These are phyloP conservation scores for Morpho deidamia DNA, from an alignment of 2,888 invertebrate genomes.

Conservation along the genomic window DNA sequence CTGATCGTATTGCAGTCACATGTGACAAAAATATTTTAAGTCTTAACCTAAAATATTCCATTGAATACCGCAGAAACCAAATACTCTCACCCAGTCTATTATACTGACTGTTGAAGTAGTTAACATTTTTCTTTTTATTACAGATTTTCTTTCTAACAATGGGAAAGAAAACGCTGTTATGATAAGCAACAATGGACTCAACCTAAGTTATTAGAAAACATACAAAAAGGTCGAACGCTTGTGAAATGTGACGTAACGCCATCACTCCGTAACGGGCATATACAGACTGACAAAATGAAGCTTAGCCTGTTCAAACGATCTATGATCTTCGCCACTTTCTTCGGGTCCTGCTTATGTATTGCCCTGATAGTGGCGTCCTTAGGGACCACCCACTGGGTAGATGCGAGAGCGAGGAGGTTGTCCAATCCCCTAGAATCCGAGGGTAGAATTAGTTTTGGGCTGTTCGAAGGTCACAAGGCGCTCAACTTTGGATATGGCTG, in stretches of 20 bases:
- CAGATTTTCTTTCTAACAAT: slow-evolving; percentile 48
- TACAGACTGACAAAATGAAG: slow-evolving; percentile 53
- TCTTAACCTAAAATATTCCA: too few species aligned
- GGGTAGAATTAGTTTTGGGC: slow-evolving; percentile 89
- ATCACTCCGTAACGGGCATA: slow-evolving; percentile 38
- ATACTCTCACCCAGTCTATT: background rate
- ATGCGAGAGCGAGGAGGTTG: slow-evolving; percentile 83
- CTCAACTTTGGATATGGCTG: slow-evolving; percentile 88
- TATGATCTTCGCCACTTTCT: slow-evolving; percentile 89
- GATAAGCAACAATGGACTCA: slow-evolving; percentile 48
- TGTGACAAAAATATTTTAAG: too few species aligned
- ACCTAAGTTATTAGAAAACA: slow-evolving; percentile 17
- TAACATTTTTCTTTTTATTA: slow-evolving; percentile 35
- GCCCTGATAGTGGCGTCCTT: slow-evolving; percentile 88
- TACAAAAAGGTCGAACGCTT: slow-evolving; percentile 22
- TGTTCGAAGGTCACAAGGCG: slow-evolving; percentile 91
- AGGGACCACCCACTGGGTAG: slow-evolving; percentile 91
- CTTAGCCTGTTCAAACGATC: slow-evolving; percentile 86
- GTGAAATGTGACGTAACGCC: slow-evolving; percentile 59
- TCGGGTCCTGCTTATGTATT: slow-evolving; percentile 86
- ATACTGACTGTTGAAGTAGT: background rate
- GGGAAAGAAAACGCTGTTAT: slow-evolving; percentile 40
- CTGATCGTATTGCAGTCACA: too few species aligned
- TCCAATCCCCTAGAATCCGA: slow-evolving; percentile 83
- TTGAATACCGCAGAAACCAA: too few species aligned